phyloP scores from a whole-genome alignment of 2,888 invertebrate species.

The Drosophila formosana region DNA sequence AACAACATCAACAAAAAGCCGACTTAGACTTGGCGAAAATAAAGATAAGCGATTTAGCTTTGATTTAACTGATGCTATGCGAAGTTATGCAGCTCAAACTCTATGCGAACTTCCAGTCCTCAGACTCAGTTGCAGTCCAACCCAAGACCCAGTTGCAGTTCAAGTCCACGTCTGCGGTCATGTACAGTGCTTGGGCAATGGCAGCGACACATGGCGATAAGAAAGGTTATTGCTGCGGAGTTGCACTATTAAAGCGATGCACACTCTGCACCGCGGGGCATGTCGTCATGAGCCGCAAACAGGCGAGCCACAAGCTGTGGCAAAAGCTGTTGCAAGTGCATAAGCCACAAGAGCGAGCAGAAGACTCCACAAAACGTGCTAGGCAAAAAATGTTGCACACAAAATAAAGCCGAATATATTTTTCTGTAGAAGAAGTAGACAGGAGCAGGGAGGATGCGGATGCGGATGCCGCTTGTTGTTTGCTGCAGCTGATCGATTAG shows the following conservation, averaged over 20 bases:
- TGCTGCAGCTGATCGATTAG: slow-evolving; percentile 76
- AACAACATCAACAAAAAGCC: slow-evolving; percentile 60
- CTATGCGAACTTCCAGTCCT: slow-evolving; percentile 5
- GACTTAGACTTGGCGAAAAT: slow-evolving; percentile 57
- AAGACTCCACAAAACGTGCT: slow-evolving; percentile 60
- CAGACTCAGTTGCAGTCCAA: slow-evolving; percentile 11
- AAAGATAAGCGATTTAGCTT: slow-evolving; percentile 74
- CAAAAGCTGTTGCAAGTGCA: slow-evolving; percentile 63
- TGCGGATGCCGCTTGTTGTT: slow-evolving; percentile 1
- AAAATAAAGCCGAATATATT: slow-evolving; percentile 37
- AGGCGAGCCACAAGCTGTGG: slow-evolving; percentile 24
- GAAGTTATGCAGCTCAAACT: slow-evolving; percentile 69
- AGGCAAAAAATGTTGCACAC: slow-evolving; percentile 46
- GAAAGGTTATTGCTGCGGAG: slow-evolving; percentile 66
- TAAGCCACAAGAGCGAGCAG: slow-evolving; percentile 19
- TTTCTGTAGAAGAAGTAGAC: slow-evolving; percentile 1
- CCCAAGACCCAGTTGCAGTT: slow-evolving; percentile 17
- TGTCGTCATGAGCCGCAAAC: slow-evolving; percentile 46
- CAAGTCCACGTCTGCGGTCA: slow-evolving; percentile 56
- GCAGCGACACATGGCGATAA: slow-evolving; percentile 69
- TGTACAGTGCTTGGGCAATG: slow-evolving; percentile 44
- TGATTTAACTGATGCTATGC: slow-evolving; percentile 82
- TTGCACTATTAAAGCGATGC: slow-evolving; percentile 58
- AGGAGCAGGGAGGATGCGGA: not conserved
- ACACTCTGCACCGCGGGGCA: slow-evolving; percentile 49